Conservation (phyloP, 1,140 invertebrate species). For the Drosophila chauvacae region DNA sequence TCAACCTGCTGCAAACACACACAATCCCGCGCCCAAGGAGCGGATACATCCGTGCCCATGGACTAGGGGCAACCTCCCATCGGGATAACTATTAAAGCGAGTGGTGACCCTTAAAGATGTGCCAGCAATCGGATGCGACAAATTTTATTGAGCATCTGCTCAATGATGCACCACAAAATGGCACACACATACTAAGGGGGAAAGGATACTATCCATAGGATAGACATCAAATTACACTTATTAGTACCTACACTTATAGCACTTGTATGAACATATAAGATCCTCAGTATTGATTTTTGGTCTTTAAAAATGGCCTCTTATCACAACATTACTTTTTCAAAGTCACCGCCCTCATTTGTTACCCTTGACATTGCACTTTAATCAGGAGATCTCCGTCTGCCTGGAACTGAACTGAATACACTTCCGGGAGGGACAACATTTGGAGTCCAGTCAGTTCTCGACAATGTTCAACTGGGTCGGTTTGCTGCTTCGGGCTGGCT, state of each 20-base stretch:
- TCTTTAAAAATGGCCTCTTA: background rate
- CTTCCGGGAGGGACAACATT: background rate
- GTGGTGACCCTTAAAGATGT: slow-evolving; percentile 53
- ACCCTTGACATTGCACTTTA: background rate
- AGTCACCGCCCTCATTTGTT: slow-evolving; percentile 2
- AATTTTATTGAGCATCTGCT: slow-evolving; percentile 54
- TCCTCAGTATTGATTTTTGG: background rate
- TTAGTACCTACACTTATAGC: background rate
- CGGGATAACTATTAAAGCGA: slow-evolving; percentile 58
- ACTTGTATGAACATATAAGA: background rate
- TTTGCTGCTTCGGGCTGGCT: background rate
- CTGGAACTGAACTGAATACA: background rate
- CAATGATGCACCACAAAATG: slow-evolving; percentile 38
- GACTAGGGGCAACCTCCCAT: slow-evolving; percentile 26
- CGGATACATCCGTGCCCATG: background rate
- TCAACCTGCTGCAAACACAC: slow-evolving; percentile 60
- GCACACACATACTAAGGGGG: background rate
- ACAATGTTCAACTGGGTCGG: background rate
- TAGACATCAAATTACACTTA: background rate
- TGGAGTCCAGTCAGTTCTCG: background rate
- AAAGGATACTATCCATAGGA: too few relatives aligned
- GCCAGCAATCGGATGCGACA: slow-evolving; percentile 49
- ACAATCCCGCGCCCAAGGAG: slow-evolving; percentile 20
- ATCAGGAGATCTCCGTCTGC: background rate
- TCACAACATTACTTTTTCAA: background rate